phyloP scores from a whole-genome alignment of 1,140 invertebrate species.

The Bombyx mandarina region DNA sequence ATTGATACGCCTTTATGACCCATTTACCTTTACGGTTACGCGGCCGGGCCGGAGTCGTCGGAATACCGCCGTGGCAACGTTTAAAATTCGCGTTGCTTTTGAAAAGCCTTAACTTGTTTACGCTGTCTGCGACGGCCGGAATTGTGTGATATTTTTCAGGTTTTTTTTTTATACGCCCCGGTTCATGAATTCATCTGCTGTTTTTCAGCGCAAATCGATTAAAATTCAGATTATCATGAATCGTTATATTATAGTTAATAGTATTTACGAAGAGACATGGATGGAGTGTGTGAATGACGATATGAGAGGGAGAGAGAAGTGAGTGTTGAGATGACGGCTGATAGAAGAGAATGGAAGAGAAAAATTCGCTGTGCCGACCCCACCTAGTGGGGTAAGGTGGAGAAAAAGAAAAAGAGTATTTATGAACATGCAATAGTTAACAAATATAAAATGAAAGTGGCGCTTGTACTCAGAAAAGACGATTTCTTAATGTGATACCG shows the following conservation, averaged over 20 bases:
- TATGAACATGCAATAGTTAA: no score
- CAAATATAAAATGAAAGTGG: no score
- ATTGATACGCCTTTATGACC: conserved; percentile 60
- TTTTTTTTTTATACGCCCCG: background rate
- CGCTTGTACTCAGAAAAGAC: no score
- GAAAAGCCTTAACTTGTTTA: conserved; percentile 38
- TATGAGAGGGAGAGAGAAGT: no score
- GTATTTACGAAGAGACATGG: background rate
- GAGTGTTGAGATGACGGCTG: no score
- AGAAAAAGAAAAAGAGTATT: no score
- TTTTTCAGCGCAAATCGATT: background rate
- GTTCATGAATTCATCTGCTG: background rate
- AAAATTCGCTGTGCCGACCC: background rate
- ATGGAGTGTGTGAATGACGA: no score
- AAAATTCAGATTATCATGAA: background rate
- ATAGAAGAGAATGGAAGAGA: no score
- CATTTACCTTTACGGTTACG: conserved; percentile 53
- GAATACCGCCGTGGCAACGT: conserved; percentile 36
- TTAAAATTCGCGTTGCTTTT: conserved; percentile 44
- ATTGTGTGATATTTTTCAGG: conserved; percentile 7
- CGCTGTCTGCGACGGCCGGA: conserved; percentile 16
- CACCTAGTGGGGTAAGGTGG: background rate
- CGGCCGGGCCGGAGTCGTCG: conserved; percentile 16
- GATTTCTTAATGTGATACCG: no score
- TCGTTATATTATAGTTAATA: background rate